These are phyloP conservation scores for Caranx ignobilis DNA, from an alignment of 2,113 vertebrate genomes.

Conservation along the genomic window DNA sequence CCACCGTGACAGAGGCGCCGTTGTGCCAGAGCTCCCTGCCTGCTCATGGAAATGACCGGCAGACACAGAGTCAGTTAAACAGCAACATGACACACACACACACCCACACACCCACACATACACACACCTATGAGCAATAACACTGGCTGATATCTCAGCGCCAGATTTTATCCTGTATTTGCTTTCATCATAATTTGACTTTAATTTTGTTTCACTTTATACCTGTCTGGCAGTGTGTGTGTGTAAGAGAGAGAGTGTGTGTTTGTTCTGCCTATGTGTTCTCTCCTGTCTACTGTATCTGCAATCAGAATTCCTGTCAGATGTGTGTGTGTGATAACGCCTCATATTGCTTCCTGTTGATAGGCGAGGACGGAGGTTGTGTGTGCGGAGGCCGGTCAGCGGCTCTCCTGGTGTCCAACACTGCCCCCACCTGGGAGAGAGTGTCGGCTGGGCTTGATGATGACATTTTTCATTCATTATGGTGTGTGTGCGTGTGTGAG, in stretches of 20 bases:
- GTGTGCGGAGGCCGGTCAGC: neutral
- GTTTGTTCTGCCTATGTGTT: slow-evolving; percentile 23
- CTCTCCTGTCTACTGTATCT: slow-evolving; percentile 48
- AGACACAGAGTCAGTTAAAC: slow-evolving; percentile 45
- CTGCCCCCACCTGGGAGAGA: slow-evolving; percentile 63
- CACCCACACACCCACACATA: slow-evolving; percentile 40
- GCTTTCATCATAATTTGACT: neutral
- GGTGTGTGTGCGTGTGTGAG: neutral
- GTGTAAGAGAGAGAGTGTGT: slow-evolving; percentile 7
- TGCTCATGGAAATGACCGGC: slow-evolving; percentile 57
- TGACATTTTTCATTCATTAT: neutral
- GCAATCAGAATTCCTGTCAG: slow-evolving; percentile 70
- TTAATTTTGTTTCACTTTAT: neutral
- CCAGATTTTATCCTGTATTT: neutral
- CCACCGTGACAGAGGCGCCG: slow-evolving; percentile 83
- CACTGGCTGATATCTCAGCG: slow-evolving; percentile 8
- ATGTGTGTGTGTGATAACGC: slow-evolving; percentile 64
- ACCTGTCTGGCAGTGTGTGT: neutral
- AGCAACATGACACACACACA: slow-evolving; percentile 31
- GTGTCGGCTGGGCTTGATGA: neutral
- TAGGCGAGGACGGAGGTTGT: slow-evolving; percentile 32
- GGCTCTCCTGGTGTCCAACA: slow-evolving; percentile 36
- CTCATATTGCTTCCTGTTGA: slow-evolving; percentile 71
- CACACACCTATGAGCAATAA: neutral
- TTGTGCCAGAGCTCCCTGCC: slow-evolving; percentile 85